Percentiles rank a stretch among this genome's conserved stretches.
Evolutionary conservation across 2,113 vertebrate genomes (phyloP).

Genomic region (Gambusia affinis): DNA sequence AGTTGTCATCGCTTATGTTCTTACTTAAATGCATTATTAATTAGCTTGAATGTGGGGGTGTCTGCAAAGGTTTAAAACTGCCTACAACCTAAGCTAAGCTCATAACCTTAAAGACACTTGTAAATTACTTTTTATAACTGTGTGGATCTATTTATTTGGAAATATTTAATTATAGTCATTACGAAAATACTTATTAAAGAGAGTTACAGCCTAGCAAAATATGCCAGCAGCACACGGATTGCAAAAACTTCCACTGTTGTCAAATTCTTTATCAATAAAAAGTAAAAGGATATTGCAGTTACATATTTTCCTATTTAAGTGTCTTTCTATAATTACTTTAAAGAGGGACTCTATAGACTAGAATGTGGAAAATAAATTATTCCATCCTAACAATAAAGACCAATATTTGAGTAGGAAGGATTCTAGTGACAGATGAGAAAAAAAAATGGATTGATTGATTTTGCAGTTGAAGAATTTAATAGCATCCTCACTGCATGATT

Average conservation of each 20-base stretch:
- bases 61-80: slow-evolving; percentile 1
- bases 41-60: not conserved
- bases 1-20: slow-evolving; percentile 11
- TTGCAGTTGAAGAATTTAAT: not conserved
- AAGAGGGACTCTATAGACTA: too few species aligned
- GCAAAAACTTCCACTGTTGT: not conserved
- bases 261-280: not conserved
- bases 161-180: slow-evolving; percentile 1
- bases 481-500: not conserved
- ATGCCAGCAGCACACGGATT: not conserved
- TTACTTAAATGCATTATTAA: slow-evolving; percentile 23
- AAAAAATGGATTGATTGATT: not conserved
- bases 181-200: not conserved
- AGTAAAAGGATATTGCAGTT: too few species aligned
- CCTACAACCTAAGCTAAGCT: slow-evolving; percentile 1
- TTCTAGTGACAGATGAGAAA: not conserved
- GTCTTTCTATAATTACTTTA: too few species aligned
- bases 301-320: too few species aligned
- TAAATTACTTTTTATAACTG: slow-evolving; percentile 3
- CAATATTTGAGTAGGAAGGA: not conserved
- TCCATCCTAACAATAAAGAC: slow-evolving; percentile 9
- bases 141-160: not conserved
- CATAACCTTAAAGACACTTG: slow-evolving; percentile 1
- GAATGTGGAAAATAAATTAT: slow-evolving; percentile 23
- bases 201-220: not conserved